Evolutionary conservation across 2,888 invertebrate genomes (phyloP), one percentile per base, ranked within the genome.

Genomic region (Philonicus albiceps): DNA sequence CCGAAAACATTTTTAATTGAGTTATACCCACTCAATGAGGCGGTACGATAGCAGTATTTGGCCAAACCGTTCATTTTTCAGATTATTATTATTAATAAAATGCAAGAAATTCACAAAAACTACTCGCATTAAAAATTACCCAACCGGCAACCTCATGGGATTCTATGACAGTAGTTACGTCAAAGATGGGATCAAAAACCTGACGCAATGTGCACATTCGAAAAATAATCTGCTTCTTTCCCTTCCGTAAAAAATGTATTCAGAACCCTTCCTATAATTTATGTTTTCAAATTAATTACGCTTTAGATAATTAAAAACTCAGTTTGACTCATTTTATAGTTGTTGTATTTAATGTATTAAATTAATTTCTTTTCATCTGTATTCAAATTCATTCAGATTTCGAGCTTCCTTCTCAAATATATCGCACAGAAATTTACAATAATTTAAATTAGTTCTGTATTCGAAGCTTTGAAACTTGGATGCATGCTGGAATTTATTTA

Each of bases 11-110:
- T 55, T 30, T 78, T 86, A 13, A 87, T 88, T 30, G 89, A 80
- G 78, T 89, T 34, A 88, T 78, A 43, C 55, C 86, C 89, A 49
- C 89, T 92, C n/a, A 93, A 87, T 16, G 91, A 89, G 55, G 91
- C 90, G 3, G 93, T 89, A 88, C 94, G 93, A 87, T 95, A 92
- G 7, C 94, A 94, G 72, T 94, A 93, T 91, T 94, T 95, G 43
- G 95, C 94, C 89, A 96, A 93, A 89, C 94, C 94, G 91, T 95
- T 96, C 96, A 96, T 96, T 92, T 7, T 74, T 16, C 8, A 19
- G 27, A 7, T 74, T 85, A 85, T 72, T 49, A 13, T 86, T 64
- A 27, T 72, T 37, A 72, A n/a, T 13, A 13, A 43, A 43, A 6
- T 43, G 34, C 27, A 78, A 6, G 37, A 43, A 78, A 37, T 73